These are phyloP conservation scores for Anguilla pacifica DNA, from an alignment of 2,797 vertebrate genomes.

Conservation along the genomic window DNA sequence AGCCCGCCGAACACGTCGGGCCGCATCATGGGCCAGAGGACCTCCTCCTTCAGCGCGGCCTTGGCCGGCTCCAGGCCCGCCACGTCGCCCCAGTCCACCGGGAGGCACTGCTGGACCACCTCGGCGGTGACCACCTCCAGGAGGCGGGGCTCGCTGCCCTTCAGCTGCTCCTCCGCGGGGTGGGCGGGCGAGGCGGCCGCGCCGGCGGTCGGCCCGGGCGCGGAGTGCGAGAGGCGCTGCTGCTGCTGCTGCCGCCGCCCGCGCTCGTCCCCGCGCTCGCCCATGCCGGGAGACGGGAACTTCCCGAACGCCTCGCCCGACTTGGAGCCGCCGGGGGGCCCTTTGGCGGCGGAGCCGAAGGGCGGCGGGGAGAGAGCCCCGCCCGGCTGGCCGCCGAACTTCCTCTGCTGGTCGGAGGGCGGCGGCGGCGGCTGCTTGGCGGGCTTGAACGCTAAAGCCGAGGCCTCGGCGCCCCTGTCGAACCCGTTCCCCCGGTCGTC, in stretches of 20 bases:
- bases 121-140: constrained; percentile 96
- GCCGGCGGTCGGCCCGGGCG: constrained; percentile 85
- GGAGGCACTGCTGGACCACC: constrained; percentile 92
- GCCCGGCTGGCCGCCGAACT: constrained; percentile 89
- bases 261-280: constrained; percentile 87
- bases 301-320: constrained; percentile 89
- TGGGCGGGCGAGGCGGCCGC: constrained; percentile 92
- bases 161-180: constrained; percentile 93
- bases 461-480: constrained; percentile 90
- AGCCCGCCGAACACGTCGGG: constrained; percentile 95
- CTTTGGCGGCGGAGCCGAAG: constrained; percentile 90
- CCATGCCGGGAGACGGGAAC: constrained; percentile 87
- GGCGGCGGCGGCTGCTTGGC: constrained; percentile 92
- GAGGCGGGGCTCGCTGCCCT: constrained; percentile 92
- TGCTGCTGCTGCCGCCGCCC: constrained; percentile 48
- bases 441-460: constrained; percentile 94
- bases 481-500: constrained; percentile 95
- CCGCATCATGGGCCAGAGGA: constrained; percentile 96
- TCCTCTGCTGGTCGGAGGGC: constrained; percentile 92
- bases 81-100: constrained; percentile 97
- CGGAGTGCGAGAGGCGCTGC: constrained; percentile 86
- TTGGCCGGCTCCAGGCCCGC: constrained; percentile 96
- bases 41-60: constrained; percentile 95
- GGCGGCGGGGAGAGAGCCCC: constrained; percentile 91
- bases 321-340: constrained; percentile 82